phyloP scores from a whole-genome alignment of 2,888 invertebrate species.

The Eulithis testata region DNA sequence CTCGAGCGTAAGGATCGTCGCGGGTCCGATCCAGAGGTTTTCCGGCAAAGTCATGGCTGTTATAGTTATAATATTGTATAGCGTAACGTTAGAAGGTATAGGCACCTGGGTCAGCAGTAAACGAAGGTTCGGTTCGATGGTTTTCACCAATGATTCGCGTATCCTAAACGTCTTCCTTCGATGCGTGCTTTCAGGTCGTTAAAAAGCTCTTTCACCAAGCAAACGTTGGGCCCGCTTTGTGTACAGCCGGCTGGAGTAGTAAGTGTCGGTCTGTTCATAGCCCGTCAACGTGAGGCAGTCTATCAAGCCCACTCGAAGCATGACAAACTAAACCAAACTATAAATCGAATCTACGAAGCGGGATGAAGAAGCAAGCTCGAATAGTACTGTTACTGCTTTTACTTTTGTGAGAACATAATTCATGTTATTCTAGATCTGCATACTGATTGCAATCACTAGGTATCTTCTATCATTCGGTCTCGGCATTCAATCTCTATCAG shows the following conservation, averaged over 20 bases:
- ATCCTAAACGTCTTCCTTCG: conserved; percentile 52
- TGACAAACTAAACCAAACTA: conserved; percentile 62
- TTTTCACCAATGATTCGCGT: conserved; percentile 40
- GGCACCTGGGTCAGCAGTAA: conserved; percentile 51
- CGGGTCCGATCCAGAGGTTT: conserved; percentile 25
- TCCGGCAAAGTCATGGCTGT: conserved; percentile 36
- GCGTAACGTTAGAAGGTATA: conserved; percentile 38
- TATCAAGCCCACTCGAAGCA: conserved; percentile 68
- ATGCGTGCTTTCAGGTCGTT: conserved; percentile 58
- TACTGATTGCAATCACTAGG: conserved; percentile 18
- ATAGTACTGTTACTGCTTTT: conserved; percentile 48
- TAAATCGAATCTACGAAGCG: conserved; percentile 67
- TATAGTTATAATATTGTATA: conserved; percentile 42
- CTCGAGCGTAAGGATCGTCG: conserved; percentile 39
- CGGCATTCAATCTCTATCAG: conserved; percentile 31
- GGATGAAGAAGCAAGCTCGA: conserved; percentile 69
- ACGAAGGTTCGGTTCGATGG: conserved; percentile 44
- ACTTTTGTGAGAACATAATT: conserved; percentile 39
- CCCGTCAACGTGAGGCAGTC: conserved; percentile 64
- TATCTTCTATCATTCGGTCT: conserved; percentile 29
- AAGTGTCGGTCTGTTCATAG: conserved; percentile 53
- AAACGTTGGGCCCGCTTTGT: conserved; percentile 62
- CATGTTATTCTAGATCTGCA: conserved; percentile 28
- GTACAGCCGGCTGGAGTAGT: conserved; percentile 54
- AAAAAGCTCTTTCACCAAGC: conserved; percentile 67